Base-by-base conservation (phyloP, 2,797 vertebrate species). In the Carapus acus region DNA sequence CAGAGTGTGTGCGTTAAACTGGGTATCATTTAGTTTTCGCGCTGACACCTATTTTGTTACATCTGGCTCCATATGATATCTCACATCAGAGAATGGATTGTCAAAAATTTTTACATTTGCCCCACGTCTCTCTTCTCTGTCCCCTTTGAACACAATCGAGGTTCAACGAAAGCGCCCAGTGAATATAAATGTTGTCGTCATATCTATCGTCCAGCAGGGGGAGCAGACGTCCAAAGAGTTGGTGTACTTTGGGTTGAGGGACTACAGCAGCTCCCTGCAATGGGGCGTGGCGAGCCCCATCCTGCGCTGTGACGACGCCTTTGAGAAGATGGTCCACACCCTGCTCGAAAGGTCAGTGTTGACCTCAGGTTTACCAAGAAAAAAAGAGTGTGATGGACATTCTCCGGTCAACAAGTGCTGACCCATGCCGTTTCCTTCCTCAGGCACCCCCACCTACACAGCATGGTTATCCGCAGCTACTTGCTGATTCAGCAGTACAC, bases 401-500 rank as follows among this genome's bases (percentile, higher is more conserved):
- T 33, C 14, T 33, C 4, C 8, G 31, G 4, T 33, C 8, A 8
- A 11, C 8, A 8, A 33, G 8, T 19, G 36, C 20, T 9, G 21
- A 40, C 53, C 29, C 43, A 12, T 36, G 1, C 8, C 43, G 0
- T 42, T 13, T 80, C 62, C 66, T 6, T 71, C n/a, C 31, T 20
- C 75, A 99, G 96, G 85, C 94, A 97, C 60, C 92, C 94, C 1
- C 88, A 94, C 67, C 87, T 99, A 23, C 96, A 99, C 83, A 98
- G 95, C 85, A 98, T 96, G 96, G 96, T 98, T 69, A 89, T 97
- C 62, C 92, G 96, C 77, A 97, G 93, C 87, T 98, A 97, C 85
- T 91, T 99, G 50, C 91, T 99, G 77, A 96, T 99, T 65, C 96
- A 97, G 89, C 96, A 99, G 84, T 99, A 99, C 77, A 93, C 92